phyloP scores from a whole-genome alignment of 2,888 invertebrate genomes.

The Standfussiana lucernea region DNA sequence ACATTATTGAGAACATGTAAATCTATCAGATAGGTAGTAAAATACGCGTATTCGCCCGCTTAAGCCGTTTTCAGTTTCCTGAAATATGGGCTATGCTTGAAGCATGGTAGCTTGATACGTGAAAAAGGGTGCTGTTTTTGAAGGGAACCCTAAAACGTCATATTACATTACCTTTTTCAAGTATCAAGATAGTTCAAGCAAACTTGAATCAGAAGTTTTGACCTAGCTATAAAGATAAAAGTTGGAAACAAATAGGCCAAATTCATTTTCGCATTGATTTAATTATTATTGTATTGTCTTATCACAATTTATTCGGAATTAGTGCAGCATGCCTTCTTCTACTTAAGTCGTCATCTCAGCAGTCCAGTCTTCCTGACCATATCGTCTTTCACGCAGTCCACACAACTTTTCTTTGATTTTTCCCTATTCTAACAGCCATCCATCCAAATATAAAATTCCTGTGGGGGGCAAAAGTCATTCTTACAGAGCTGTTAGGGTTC shows the following conservation, averaged over 20 bases:
- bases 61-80: background rate
- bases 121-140: background rate
- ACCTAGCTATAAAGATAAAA: background rate
- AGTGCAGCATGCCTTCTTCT: background rate
- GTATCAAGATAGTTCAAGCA: background rate
- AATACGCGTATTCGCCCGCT: no score
- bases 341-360: background rate
- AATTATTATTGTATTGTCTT: background rate
- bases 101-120: background rate
- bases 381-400: background rate
- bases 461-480: background rate
- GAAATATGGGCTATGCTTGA: background rate
- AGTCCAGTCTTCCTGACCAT: background rate
- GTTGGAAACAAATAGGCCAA: background rate
- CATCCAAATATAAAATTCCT: background rate
- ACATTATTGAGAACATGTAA: constrained; percentile 40
- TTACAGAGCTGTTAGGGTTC: background rate
- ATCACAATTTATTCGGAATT: background rate
- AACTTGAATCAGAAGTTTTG: background rate
- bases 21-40: constrained; percentile 14
- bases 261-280: background rate
- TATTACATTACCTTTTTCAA: background rate
- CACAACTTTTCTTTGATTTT: background rate
- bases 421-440: background rate
- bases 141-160: background rate